phyloP scores from a whole-genome alignment of 2,797 vertebrate genomes.

The Mycteria americana region DNA sequence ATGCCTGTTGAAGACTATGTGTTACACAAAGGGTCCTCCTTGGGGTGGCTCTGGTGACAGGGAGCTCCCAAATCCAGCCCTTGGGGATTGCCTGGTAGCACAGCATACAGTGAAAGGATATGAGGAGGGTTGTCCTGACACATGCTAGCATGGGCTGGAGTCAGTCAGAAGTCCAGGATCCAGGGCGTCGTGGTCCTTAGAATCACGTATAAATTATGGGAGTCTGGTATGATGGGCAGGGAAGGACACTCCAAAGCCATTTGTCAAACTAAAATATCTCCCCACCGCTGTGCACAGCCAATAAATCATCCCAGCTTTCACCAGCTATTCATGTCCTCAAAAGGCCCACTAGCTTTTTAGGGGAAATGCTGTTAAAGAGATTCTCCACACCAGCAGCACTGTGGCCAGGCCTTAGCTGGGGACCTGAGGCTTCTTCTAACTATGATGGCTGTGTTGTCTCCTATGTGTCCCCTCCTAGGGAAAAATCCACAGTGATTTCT shows the following conservation, averaged over 20 bases:
- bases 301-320: background rate
- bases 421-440: background rate
- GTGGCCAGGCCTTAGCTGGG: background rate
- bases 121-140: background rate
- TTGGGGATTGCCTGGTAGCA: background rate
- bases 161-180: background rate
- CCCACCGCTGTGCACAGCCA: background rate
- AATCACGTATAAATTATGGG: background rate
- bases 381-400: background rate
- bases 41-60: background rate
- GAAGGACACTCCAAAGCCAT: background rate
- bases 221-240: background rate
- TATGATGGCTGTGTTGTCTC: fast-evolving
- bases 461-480: background rate
- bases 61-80: background rate
- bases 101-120: background rate
- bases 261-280: background rate
- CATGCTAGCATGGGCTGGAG: background rate
- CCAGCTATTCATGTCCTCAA: background rate
- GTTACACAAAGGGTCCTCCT: background rate
- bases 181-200: background rate
- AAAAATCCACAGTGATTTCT: background rate
- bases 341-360: background rate
- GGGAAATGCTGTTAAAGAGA: background rate
- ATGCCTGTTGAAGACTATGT: background rate